Base-by-base conservation (phyloP, 2,113 vertebrate species). In the Tragelaphus strepsiceros region DNA sequence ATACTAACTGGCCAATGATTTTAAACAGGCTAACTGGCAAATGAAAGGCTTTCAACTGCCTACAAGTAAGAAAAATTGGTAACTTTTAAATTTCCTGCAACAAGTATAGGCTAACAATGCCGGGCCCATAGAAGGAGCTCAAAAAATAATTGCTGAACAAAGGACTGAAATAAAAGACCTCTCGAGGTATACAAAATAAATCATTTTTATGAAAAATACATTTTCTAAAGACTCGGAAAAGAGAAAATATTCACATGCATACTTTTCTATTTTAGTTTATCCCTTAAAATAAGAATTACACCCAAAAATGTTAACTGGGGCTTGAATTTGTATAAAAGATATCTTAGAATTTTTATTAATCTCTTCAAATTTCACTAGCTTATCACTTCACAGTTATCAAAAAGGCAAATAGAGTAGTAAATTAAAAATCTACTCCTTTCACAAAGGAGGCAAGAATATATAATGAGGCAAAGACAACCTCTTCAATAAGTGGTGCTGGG, bases 271-370 rank as follows among this genome's bases (percentile, higher is more conserved):
- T 96, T 90, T 88, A 85, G n/a, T 49, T 67, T 81, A 93, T 30
- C 51, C 90, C 82, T 96, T 53, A 93, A 97, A 95, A 96, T 46
- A 88, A 21, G 9, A 94, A 8, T 77, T 78, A 97, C 1, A n/a
- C 59, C 26, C 21, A n/a, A 89, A 96, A 95, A 88, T 81, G 92
- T 77, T 88, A 96, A 91, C 22, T 54, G 51, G 26, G 22, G 15
- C 17, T 56, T 96, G 61, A 95, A 71, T 49, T 1, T 94, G 14
- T 54, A 59, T 28, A 91, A 91, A 49, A 95, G 56, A 28, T 35
- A 91, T 24, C n/a, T 94, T 84, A 71, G 21, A 94, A 82, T 28
- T 21, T 74, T 93, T 54, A 95, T 90, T 93, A 93, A 88, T 83
- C 22, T 93, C 51, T 94, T 84, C 74, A 84, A 71, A 67, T 78